phyloP scores from a whole-genome alignment of 2,888 invertebrate genomes.

The Sinopyrophorus schimmeli region DNA sequence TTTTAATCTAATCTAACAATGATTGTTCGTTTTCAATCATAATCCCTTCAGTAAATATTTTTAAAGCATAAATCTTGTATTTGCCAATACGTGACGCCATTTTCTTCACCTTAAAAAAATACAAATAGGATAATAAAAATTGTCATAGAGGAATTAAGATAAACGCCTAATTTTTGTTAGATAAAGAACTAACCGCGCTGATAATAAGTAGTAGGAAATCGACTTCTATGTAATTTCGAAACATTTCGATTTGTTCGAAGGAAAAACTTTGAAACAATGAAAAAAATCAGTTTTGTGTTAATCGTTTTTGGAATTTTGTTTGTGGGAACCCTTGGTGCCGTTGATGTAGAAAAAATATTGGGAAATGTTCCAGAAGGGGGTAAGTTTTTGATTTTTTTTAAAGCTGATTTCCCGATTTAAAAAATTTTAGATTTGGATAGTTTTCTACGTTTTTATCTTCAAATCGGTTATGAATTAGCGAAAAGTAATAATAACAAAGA shows the following conservation, averaged over 20 bases:
- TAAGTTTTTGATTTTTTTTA: conserved; percentile 1
- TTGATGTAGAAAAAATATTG: background rate
- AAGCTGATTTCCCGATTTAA: background rate
- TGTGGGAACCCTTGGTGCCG: background rate
- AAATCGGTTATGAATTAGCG: conserved; percentile 3
- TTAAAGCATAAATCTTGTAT: no score
- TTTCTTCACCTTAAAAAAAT: no score
- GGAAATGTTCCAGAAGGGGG: conserved; percentile 1
- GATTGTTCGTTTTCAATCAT: no score
- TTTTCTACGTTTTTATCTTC: conserved; percentile 3
- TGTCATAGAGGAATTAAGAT: no score
- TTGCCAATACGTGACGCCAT: no score
- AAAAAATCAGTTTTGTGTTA: background rate
- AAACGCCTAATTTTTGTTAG: no score
- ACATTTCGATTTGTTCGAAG: background rate
- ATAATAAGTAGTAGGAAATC: no score
- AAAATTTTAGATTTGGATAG: conserved; percentile 1
- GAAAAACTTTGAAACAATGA: background rate
- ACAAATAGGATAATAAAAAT: no score
- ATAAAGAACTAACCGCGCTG: no score
- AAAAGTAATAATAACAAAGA: background rate
- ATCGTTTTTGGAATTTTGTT: background rate
- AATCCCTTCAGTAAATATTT: no score
- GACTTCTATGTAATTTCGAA: no score
- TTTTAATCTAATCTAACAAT: no score